These are phyloP conservation scores for Parasteatoda lunata DNA, from an alignment of 2,888 invertebrate species.

Conservation along the genomic window DNA sequence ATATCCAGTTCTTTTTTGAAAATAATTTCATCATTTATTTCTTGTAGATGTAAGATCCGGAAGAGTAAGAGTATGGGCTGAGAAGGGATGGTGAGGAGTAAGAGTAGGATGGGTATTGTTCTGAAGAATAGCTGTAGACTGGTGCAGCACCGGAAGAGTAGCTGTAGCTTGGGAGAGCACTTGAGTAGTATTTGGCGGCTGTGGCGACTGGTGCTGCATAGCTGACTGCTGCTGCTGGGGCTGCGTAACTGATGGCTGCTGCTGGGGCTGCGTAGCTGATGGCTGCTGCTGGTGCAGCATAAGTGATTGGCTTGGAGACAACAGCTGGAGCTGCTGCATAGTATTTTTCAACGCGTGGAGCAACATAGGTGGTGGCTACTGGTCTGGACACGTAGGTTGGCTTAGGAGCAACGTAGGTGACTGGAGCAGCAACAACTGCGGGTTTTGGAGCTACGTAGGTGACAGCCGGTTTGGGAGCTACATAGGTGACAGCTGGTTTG, in stretches of 20 bases:
- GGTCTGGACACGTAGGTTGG: slow-evolving; percentile 29
- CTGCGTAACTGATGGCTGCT: not conserved
- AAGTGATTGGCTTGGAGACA: not conserved
- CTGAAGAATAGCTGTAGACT: slow-evolving; percentile 42
- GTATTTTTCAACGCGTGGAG: slow-evolving; percentile 11
- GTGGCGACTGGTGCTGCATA: slow-evolving; percentile 16
- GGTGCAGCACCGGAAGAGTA: slow-evolving; percentile 3
- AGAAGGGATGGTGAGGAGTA: slow-evolving; percentile 42
- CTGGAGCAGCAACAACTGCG: slow-evolving; percentile 10
- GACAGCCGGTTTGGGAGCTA: slow-evolving; percentile 24
- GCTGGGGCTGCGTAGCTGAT: not conserved
- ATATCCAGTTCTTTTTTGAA: not conserved
- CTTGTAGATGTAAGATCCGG: slow-evolving; percentile 30
- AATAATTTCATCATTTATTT: not conserved
- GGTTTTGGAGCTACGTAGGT: slow-evolving; percentile 20
- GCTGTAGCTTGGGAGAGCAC: slow-evolving; percentile 11
- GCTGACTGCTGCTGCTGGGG: slow-evolving; percentile 9
- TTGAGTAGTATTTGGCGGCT: slow-evolving; percentile 12
- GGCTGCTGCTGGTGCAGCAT: not conserved
- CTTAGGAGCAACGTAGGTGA: slow-evolving; percentile 13
- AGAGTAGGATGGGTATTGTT: slow-evolving; percentile 43
- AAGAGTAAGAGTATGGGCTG: slow-evolving; percentile 40
- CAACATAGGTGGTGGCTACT: not conserved
- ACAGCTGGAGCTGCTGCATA: slow-evolving; percentile 23
- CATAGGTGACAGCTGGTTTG: slow-evolving; percentile 9